Conservation (phyloP, 2,888 invertebrate species). For the Caenorhabditis sp. region DNA sequence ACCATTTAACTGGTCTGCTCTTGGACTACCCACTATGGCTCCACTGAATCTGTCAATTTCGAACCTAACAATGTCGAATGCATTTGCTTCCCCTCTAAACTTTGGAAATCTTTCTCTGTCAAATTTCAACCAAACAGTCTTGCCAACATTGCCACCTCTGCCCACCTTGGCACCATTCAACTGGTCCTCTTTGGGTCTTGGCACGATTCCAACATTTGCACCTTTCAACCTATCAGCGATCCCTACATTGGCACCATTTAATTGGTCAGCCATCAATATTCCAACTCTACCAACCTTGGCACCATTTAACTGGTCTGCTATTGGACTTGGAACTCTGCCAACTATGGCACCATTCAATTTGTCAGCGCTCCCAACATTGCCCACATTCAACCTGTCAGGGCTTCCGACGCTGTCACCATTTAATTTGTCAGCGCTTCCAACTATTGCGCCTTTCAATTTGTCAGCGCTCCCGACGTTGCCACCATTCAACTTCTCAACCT, state of each 20-base stretch:
- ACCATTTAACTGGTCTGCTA: neutral
- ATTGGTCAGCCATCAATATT: neutral
- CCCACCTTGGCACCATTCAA: constrained; percentile 9
- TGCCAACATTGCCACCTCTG: constrained; percentile 3
- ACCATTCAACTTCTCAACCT: neutral
- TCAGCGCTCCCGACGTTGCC: constrained; percentile 3
- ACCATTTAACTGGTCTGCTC: neutral
- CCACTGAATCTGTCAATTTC: neutral
- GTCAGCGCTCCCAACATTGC: neutral
- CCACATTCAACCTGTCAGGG: neutral
- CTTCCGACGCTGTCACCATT: constrained; percentile 5
- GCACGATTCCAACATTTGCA: constrained; percentile 2
- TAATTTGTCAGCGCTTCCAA: constrained; percentile 4
- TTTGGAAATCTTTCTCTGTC: constrained; percentile 6
- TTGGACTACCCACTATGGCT: constrained; percentile 5
- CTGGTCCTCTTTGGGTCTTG: neutral
- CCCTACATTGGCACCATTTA: neutral
- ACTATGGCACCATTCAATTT: constrained; percentile 5
- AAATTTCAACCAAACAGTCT: neutral
- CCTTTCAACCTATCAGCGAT: neutral
- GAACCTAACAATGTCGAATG: neutral
- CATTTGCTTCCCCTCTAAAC: neutral
- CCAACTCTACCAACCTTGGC: neutral
- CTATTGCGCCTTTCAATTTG: constrained; percentile 7
- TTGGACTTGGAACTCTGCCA: constrained; percentile 1